phyloP scores from a whole-genome alignment of 1,140 invertebrate species.

The Drosophila trapezifrons region DNA sequence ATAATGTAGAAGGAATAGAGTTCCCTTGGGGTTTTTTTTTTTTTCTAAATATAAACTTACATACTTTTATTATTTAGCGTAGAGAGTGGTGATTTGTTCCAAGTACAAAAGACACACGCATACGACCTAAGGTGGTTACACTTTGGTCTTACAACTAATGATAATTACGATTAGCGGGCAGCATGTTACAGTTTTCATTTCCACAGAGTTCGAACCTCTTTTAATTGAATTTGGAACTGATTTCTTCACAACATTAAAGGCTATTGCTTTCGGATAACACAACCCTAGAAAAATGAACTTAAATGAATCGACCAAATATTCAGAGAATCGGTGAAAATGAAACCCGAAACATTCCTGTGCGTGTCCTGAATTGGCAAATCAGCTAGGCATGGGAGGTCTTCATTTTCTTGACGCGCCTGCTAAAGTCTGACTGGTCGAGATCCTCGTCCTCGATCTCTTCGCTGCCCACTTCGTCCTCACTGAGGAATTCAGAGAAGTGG shows the following conservation, averaged over 20 bases:
- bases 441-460: slow-evolving; percentile 64
- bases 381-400: slow-evolving; percentile 80
- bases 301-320: slow-evolving; percentile 13
- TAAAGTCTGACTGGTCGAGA: slow-evolving; percentile 73
- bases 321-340: slow-evolving; percentile 13
- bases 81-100: slow-evolving; percentile 30
- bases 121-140: slow-evolving; percentile 53
- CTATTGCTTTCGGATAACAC: slow-evolving; percentile 32
- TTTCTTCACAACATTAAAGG: slow-evolving; percentile 23
- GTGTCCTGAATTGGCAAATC: not conserved
- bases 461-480: slow-evolving; percentile 60
- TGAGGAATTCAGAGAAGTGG: slow-evolving; percentile 38
- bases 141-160: slow-evolving; percentile 33
- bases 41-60: slow-evolving; percentile 51
- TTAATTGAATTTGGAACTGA: slow-evolving; percentile 14
- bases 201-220: slow-evolving; percentile 13
- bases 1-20: not conserved
- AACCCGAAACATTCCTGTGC: slow-evolving; percentile 5
- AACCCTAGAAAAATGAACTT: slow-evolving; percentile 21
- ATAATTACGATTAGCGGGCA: slow-evolving; percentile 43
- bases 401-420: slow-evolving; percentile 80
- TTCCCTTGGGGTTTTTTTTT: not conserved
- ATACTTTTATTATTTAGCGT: slow-evolving; percentile 34
- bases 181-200: slow-evolving; percentile 28
- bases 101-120: slow-evolving; percentile 46